phyloP scores from a whole-genome alignment of 1,140 invertebrate genomes.

The Ridgeia piscesae region DNA sequence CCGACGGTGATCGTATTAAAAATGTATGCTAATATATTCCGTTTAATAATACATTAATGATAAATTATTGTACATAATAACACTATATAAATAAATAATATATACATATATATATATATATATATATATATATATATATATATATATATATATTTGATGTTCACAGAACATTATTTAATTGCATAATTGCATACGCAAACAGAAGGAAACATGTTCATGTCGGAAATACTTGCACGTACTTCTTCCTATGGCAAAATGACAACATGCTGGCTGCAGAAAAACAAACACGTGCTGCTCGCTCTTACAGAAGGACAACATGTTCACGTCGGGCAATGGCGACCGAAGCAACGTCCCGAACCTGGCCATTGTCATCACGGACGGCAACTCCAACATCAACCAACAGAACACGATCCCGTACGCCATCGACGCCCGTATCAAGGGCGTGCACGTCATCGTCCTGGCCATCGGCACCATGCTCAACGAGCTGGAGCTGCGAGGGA shows the following conservation, averaged over 20 bases:
- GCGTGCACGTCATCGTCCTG: conserved; percentile 20
- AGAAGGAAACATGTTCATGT: too few species aligned
- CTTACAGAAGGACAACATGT: conserved; percentile 19
- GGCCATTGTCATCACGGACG: conserved; percentile 49
- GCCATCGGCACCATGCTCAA: conserved; percentile 4
- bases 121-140: too few species aligned
- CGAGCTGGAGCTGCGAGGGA: not conserved
- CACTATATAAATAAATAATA: too few species aligned
- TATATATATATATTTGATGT: too few species aligned
- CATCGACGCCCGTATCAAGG: conserved; percentile 12
- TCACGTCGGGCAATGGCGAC: conserved; percentile 36
- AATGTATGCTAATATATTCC: too few species aligned
- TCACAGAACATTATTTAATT: too few species aligned
- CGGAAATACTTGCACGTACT: not conserved
- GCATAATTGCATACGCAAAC: too few species aligned
- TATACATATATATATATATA: too few species aligned
- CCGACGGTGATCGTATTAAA: too few species aligned
- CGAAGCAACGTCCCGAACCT: conserved; percentile 42
- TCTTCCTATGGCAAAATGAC: not conserved
- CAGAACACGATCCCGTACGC: conserved; percentile 45
- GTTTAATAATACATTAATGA: too few species aligned
- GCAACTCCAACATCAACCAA: conserved; percentile 46
- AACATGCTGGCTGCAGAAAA: not conserved
- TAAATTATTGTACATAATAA: too few species aligned
- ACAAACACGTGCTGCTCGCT: not conserved